Evolutionary conservation across 2,888 invertebrate genomes (phyloP).

Genomic region (Trachelus iudaicus): DNA sequence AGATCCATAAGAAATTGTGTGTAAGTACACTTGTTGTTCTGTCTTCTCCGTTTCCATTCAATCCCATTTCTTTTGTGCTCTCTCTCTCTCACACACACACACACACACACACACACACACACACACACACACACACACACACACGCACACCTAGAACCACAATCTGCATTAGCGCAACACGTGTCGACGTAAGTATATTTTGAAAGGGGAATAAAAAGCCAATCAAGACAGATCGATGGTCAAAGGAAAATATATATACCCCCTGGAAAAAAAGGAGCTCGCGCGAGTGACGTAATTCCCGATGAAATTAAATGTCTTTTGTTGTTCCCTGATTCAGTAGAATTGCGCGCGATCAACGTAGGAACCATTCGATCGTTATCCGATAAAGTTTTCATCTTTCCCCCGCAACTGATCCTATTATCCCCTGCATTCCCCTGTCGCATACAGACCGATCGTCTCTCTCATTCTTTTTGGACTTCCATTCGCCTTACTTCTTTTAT

Average conservation of each 20-base stretch:
- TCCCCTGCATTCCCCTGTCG: neutral
- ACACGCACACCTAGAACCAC: neutral
- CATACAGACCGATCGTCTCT: neutral
- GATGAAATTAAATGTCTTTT: neutral
- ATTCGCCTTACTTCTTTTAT: neutral
- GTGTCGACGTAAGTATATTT: neutral
- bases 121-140: too few species aligned
- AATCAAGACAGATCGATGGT: neutral
- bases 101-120: too few species aligned
- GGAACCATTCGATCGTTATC: slow-evolving; percentile 15
- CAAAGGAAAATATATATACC: neutral
- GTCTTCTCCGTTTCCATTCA: neutral
- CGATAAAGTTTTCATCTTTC: neutral
- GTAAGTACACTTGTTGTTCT: neutral
- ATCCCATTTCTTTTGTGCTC: neutral
- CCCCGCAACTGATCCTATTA: neutral
- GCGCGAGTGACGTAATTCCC: neutral
- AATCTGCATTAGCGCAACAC: neutral
- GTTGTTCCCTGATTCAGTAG: neutral
- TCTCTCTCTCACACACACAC: too few species aligned
- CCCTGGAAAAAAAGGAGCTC: neutral
- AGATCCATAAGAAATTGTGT: neutral
- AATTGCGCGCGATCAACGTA: slow-evolving; percentile 8
- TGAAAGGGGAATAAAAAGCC: neutral
- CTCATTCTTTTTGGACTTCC: neutral